Percentiles rank a stretch among this genome's conserved stretches.
phyloP scores from a whole-genome alignment of 2,888 invertebrate species.

The Pseudolycoriella hygida region DNA sequence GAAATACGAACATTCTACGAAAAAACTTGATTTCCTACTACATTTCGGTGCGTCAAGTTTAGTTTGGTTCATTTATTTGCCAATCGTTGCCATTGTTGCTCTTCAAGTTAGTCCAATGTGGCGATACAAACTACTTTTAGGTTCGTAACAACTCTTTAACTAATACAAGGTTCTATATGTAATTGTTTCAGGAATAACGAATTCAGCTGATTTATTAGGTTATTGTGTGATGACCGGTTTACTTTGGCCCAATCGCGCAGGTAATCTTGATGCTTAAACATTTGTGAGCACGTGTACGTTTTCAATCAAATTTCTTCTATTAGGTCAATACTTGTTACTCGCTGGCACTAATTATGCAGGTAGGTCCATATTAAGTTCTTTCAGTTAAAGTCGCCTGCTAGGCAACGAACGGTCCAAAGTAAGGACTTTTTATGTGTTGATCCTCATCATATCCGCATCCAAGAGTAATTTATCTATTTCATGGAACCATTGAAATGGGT shows the following conservation, averaged over 20 bases:
- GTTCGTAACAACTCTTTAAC: not conserved
- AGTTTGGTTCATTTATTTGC: slow-evolving; percentile 96
- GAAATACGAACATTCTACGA: slow-evolving; percentile 60
- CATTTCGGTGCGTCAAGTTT: slow-evolving; percentile 95
- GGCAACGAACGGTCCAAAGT: too few relatives aligned
- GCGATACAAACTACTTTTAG: slow-evolving; percentile 85
- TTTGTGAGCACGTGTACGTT: too few relatives aligned
- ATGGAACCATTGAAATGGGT: too few relatives aligned
- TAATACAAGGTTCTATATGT: not conserved
- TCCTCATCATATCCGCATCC: too few relatives aligned
- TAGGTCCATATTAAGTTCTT: too few relatives aligned
- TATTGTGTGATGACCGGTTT: slow-evolving; percentile 90
- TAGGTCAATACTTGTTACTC: slow-evolving; percentile 66
- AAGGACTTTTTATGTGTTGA: too few relatives aligned
- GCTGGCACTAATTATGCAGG: slow-evolving; percentile 52
- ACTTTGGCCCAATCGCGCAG: slow-evolving; percentile 87
- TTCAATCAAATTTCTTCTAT: too few relatives aligned
- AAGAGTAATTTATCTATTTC: too few relatives aligned
- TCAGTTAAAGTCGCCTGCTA: too few relatives aligned
- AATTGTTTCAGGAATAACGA: slow-evolving; percentile 60
- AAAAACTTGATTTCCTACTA: slow-evolving; percentile 79
- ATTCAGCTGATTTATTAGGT: slow-evolving; percentile 88
- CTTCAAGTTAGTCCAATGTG: slow-evolving; percentile 86
- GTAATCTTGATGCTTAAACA: too few relatives aligned
- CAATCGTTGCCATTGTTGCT: slow-evolving; percentile 83